A percentile compares a stretch with the other conserved stretches of the same genome.
Conservation (phyloP, 1,140 invertebrate genomes). For the Metopolophium dirhodum region DNA sequence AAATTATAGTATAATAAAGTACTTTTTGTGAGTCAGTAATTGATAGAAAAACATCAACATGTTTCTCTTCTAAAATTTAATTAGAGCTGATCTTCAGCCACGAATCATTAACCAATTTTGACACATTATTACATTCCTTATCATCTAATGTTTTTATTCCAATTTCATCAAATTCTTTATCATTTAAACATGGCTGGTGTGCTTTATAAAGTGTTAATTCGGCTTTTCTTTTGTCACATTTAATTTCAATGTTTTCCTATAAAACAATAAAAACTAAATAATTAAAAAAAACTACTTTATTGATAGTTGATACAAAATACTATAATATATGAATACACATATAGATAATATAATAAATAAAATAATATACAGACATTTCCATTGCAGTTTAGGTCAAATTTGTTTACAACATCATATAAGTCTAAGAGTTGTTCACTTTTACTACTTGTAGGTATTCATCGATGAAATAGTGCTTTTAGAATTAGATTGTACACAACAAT, state of each 20-base stretch:
- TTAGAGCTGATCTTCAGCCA: neutral
- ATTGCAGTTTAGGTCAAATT: neutral
- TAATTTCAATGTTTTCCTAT: constrained; percentile 21
- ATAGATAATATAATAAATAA: neutral
- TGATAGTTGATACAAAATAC: neutral
- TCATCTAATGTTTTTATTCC: neutral
- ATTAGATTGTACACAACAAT: neutral
- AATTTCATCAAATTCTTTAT: neutral
- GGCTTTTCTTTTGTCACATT: neutral
- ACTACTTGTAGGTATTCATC: neutral
- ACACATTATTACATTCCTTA: neutral
- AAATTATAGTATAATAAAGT: neutral
- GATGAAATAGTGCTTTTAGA: neutral
- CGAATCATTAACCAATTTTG: neutral
- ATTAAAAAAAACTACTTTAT: neutral
- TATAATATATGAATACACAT: neutral
- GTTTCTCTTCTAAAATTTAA: neutral
- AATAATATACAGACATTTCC: constrained; percentile 25
- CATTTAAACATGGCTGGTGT: neutral
- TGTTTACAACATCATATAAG: neutral
- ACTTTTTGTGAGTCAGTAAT: neutral
- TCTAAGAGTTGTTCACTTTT: constrained; percentile 31
- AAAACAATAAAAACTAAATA: neutral
- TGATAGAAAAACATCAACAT: neutral
- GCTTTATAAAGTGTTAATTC: neutral